Conservation (phyloP, 2,888 invertebrate genomes). For the Brenthis daphne region DNA sequence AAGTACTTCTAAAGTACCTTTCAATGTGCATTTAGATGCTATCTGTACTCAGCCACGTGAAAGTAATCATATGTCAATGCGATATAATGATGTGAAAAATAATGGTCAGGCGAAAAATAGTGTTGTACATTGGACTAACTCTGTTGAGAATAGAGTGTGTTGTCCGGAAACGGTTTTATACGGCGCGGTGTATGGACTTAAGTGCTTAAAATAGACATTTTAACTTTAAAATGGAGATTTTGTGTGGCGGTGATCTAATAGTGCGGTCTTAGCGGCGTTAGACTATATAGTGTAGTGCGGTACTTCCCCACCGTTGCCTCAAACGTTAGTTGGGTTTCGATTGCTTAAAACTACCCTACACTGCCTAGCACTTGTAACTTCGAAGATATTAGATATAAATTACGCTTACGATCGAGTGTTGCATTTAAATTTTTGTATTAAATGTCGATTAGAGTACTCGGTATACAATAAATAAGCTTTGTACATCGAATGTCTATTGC, state of each 20-base stretch:
- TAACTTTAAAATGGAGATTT: background rate
- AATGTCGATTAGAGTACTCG: constrained; percentile 23
- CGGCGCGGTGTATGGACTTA: constrained; percentile 31
- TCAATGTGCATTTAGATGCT: constrained; percentile 1
- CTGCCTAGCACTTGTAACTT: constrained; percentile 39
- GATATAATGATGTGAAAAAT: background rate
- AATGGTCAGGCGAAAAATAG: constrained; percentile 15
- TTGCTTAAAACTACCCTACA: constrained; percentile 38
- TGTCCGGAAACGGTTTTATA: constrained; percentile 33
- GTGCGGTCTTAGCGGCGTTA: constrained; percentile 15
- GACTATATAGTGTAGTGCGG: constrained; percentile 26
- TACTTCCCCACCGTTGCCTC: constrained; percentile 29
- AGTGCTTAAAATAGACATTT: constrained; percentile 29
- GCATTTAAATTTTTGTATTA: constrained; percentile 39
- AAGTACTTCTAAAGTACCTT: constrained; percentile 10
- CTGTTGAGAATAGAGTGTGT: constrained; percentile 32
- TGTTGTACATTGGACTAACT: constrained; percentile 34
- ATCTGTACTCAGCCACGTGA: constrained; percentile 31
- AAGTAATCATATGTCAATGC: constrained; percentile 10
- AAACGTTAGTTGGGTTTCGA: constrained; percentile 30
- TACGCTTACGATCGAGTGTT: constrained; percentile 37
- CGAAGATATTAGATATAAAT: constrained; percentile 31
- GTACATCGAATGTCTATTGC: constrained; percentile 38
- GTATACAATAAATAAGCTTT: constrained; percentile 34
- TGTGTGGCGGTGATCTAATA: constrained; percentile 23